Evolutionary conservation across 2,888 invertebrate species (phyloP).

Genomic region (Aproaerema taeniolella): DNA sequence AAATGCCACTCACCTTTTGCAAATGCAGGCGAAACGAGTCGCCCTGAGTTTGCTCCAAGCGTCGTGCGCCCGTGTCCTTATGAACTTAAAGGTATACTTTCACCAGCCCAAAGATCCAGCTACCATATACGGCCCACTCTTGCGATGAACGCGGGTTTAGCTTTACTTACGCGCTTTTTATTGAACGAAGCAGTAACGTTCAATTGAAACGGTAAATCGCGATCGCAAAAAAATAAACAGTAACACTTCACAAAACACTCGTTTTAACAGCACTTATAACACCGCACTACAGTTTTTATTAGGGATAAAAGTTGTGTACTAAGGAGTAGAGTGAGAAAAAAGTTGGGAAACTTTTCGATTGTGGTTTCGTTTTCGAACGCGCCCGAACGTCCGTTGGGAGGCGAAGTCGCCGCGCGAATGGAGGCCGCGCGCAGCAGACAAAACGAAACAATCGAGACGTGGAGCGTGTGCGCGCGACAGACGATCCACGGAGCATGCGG

Average conservation of each 20-base stretch:
- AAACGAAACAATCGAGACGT: constrained; percentile 42
- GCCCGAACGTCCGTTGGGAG: constrained; percentile 37
- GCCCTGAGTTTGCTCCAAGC: constrained; percentile 61
- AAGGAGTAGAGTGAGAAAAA: constrained; percentile 49
- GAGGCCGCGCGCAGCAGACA: constrained; percentile 19
- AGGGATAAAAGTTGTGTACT: constrained; percentile 39
- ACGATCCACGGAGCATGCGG: constrained; percentile 22
- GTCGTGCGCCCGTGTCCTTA: constrained; percentile 58
- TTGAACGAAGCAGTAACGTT: constrained; percentile 71
- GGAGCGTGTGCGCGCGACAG: constrained; percentile 45
- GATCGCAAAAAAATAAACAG: constrained; percentile 51
- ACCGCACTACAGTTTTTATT: constrained; percentile 24
- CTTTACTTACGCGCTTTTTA: constrained; percentile 61
- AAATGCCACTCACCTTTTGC: constrained; percentile 64
- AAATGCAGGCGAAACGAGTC: constrained; percentile 63
- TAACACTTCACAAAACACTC: constrained; percentile 57
- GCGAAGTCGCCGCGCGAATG: constrained; percentile 59
- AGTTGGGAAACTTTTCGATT: constrained; percentile 69
- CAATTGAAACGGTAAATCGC: constrained; percentile 66
- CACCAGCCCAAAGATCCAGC: constrained; percentile 64
- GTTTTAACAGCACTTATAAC: constrained; percentile 46
- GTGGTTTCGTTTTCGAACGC: constrained; percentile 38
- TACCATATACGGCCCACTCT: constrained; percentile 63
- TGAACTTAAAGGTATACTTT: constrained; percentile 75
- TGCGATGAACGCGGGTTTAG: constrained; percentile 52